Evolutionary conservation across 2,888 invertebrate genomes (phyloP).

Genomic region (Panopea generosa): DNA sequence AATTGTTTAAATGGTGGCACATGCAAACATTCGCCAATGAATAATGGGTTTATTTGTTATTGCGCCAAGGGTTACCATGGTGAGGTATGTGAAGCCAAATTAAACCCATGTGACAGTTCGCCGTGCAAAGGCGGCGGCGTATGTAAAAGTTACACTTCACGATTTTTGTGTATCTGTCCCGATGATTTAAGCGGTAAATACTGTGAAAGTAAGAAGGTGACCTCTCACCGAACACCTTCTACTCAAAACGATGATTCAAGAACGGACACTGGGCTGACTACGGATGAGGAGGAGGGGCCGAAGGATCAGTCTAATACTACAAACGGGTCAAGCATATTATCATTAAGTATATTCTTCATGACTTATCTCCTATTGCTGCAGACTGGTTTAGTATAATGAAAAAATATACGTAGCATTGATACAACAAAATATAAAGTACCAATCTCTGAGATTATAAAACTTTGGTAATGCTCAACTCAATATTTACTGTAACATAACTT

Average conservation of each 20-base stretch:
- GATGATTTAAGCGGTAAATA: conserved; percentile 57
- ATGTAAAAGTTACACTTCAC: conserved; percentile 66
- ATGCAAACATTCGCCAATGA: conserved; percentile 64
- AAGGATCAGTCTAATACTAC: too few species aligned
- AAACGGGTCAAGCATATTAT: too few species aligned
- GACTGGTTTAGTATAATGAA: too few species aligned
- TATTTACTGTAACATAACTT: too few species aligned
- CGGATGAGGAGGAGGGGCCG: not conserved
- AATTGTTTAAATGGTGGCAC: conserved; percentile 69
- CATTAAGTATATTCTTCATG: too few species aligned
- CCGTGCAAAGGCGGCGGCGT: conserved; percentile 70
- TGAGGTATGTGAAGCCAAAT: conserved; percentile 67
- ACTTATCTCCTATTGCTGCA: too few species aligned
- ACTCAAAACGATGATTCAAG: not conserved
- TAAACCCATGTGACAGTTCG: conserved; percentile 61
- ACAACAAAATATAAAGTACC: too few species aligned
- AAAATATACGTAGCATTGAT: too few species aligned
- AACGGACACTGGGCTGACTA: not conserved
- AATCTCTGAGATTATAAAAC: too few species aligned
- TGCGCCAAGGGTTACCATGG: conserved; percentile 66
- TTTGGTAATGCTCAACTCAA: too few species aligned
- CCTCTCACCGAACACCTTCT: not conserved
- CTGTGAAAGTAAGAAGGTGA: conserved; percentile 56
- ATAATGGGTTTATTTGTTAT: conserved; percentile 62
- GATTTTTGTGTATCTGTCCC: conserved; percentile 69